A percentile compares a stretch with the other conserved stretches of the same genome.
Evolutionary conservation across 2,797 vertebrate genomes (phyloP).

Genomic region (Dryobates pubescens): DNA sequence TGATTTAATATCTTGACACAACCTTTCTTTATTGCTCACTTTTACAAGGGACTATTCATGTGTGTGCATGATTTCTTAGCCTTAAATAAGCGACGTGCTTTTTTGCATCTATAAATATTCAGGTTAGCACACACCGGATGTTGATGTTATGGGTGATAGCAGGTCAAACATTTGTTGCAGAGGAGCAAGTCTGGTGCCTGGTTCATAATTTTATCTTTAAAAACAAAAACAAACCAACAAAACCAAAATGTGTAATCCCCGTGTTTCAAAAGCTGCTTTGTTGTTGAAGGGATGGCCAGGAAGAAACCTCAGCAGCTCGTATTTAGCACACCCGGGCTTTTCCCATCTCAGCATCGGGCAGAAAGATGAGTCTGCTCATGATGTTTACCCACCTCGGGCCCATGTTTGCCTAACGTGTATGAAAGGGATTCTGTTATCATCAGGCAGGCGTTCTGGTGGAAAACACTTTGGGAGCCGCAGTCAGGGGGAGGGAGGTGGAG

Average conservation of each 20-base stretch:
- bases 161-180: not conserved
- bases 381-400: constrained; percentile 64
- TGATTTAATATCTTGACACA: constrained; percentile 30
- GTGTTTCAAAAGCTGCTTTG: constrained; percentile 62
- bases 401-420: constrained; percentile 42
- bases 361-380: constrained; percentile 36
- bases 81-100: not conserved
- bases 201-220: not conserved
- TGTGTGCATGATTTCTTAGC: not conserved
- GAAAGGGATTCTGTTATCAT: constrained; percentile 63
- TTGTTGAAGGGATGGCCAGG: not conserved
- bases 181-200: constrained; percentile 21
- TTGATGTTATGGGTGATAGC: not conserved
- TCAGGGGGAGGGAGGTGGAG: not conserved
- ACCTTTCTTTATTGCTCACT: constrained; percentile 17
- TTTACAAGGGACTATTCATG: constrained; percentile 14
- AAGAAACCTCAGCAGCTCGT: constrained; percentile 15
- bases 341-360: not conserved
- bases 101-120: constrained; percentile 25
- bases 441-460: constrained; percentile 61
- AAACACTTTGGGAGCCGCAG: constrained; percentile 4
- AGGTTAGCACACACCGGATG: not conserved
- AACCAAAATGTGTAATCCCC: not conserved
- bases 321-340: not conserved
- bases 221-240: too few species aligned